phyloP scores from a whole-genome alignment of 2,888 invertebrate genomes.

The Apeira syringaria region DNA sequence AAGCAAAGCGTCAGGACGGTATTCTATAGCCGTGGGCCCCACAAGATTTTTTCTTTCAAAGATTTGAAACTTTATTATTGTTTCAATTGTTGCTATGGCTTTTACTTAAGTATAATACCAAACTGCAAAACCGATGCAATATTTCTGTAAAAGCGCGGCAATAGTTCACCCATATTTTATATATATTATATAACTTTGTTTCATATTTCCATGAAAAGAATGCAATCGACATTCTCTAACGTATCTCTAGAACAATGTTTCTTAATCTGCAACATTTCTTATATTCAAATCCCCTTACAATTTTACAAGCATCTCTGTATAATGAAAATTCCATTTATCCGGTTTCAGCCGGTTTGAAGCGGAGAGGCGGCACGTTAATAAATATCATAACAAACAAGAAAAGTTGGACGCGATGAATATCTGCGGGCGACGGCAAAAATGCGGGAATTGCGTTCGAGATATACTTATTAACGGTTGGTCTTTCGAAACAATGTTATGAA shows the following conservation, averaged over 20 bases:
- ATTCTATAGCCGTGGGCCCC: too few relatives aligned
- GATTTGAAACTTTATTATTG: too few relatives aligned
- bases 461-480: neutral
- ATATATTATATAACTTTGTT: too few relatives aligned
- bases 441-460: neutral
- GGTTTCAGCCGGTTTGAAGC: conserved; percentile 3
- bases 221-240: neutral
- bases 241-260: neutral
- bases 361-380: conserved; percentile 3
- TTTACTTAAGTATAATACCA: too few relatives aligned
- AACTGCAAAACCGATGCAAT: too few relatives aligned
- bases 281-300: conserved; percentile 2
- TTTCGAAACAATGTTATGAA: neutral
- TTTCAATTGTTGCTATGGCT: too few relatives aligned
- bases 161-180: too few relatives aligned
- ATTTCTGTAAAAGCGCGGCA: too few relatives aligned
- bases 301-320: conserved; percentile 10
- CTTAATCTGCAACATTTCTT: conserved; percentile 7
- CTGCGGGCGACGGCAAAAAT: conserved; percentile 4
- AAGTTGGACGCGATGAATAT: conserved; percentile 3
- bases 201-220: neutral
- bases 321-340: conserved; percentile 14
- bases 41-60: too few relatives aligned
- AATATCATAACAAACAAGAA: conserved; percentile 11
- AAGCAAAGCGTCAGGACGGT: too few relatives aligned